Evolutionary conservation across 2,113 vertebrate species (phyloP).

Genomic region (Aphelocoma coerulescens): DNA sequence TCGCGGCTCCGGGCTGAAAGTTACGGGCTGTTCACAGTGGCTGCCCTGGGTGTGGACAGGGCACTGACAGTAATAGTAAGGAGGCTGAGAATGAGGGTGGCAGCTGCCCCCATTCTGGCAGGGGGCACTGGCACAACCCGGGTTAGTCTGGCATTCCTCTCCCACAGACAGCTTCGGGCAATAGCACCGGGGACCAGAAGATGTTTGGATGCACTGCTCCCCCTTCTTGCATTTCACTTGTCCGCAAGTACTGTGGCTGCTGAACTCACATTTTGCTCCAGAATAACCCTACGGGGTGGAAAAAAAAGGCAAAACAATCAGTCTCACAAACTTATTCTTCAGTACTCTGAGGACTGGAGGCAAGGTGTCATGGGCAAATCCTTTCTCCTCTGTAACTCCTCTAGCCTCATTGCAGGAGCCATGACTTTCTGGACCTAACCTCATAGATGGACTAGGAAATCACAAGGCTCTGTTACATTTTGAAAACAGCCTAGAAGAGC

Average conservation of each 20-base stretch:
- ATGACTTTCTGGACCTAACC: background rate
- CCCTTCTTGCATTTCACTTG: conserved; percentile 83
- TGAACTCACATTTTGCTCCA: conserved; percentile 82
- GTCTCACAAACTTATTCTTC: background rate
- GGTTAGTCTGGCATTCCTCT: conserved; percentile 72
- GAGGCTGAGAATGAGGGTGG: conserved; percentile 68
- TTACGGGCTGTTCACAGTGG: conserved; percentile 69
- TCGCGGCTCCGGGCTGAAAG: background rate
- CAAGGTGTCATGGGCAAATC: background rate
- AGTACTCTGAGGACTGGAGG: background rate
- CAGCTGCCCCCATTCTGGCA: conserved; percentile 88
- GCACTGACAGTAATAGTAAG: conserved; percentile 80
- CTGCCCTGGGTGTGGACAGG: conserved; percentile 68
- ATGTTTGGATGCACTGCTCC: conserved; percentile 75
- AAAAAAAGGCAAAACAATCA: background rate
- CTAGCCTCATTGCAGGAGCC: background rate
- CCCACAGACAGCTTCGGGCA: conserved; percentile 79
- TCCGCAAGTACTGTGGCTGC: conserved; percentile 76
- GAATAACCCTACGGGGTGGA: conserved; percentile 74
- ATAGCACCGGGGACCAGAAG: conserved; percentile 74
- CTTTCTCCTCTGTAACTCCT: background rate
- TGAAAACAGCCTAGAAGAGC: background rate
- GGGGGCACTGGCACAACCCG: conserved; percentile 66
- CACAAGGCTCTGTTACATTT: background rate
- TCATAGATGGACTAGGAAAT: background rate